Evolutionary conservation across 23 tunicate genomes (phyloP).

Genomic region (Ciona savignyi): DNA sequence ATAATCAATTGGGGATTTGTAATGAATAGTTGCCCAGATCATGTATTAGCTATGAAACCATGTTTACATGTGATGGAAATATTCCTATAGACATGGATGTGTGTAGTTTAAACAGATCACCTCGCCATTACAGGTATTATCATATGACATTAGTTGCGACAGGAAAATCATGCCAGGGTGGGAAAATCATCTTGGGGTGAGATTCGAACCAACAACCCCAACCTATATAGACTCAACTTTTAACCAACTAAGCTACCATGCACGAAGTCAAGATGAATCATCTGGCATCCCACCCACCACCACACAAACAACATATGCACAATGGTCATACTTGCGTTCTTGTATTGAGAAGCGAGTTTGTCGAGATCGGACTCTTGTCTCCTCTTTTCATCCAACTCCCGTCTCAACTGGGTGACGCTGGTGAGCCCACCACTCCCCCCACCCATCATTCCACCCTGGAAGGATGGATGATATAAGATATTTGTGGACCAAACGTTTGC

Average conservation of each 20-base stretch:
- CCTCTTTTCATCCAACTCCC: constrained; percentile 45
- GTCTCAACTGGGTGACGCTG: constrained; percentile 34
- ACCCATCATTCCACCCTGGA: constrained; percentile 26
- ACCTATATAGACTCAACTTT: background rate
- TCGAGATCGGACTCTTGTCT: constrained; percentile 57
- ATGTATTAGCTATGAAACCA: no score
- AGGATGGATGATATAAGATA: background rate
- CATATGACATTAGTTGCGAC: no score
- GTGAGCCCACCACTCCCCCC: constrained; percentile 78
- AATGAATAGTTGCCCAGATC: no score
- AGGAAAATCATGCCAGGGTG: no score
- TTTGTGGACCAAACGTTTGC: background rate
- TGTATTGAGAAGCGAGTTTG: constrained; percentile 55
- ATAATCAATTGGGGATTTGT: no score
- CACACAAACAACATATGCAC: constrained; percentile 8
- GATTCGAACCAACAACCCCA: no score
- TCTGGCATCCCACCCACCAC: constrained; percentile 1
- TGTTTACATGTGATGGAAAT: no score
- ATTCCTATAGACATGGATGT: background rate
- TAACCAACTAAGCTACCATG: background rate
- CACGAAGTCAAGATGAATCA: no score
- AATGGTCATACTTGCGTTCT: background rate
- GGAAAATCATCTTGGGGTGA: no score
- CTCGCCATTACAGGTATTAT: no score
- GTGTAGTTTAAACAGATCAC: no score